Percentiles rank a stretch among this genome's conserved stretches.
Evolutionary conservation across 2,888 invertebrate genomes (phyloP).

Genomic region (Lapara coniferarum): DNA sequence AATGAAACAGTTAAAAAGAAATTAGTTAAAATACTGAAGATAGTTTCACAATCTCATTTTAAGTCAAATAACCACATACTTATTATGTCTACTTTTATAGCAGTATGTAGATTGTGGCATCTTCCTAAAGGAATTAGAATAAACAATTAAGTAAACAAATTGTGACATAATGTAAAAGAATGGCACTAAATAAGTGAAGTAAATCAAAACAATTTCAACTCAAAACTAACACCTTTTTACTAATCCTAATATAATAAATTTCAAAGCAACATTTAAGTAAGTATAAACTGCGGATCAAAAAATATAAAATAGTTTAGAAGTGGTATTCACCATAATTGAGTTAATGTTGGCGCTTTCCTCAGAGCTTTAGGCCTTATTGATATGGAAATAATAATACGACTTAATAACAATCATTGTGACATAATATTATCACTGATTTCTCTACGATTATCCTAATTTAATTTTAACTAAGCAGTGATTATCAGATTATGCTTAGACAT

Average conservation of each 20-base stretch:
- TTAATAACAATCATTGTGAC: conserved; percentile 25
- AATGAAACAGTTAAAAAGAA: conserved; percentile 1
- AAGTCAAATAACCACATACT: not conserved
- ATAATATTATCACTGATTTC: not conserved
- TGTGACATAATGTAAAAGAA: not conserved
- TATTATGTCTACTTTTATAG: not conserved
- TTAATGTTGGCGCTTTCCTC: conserved; percentile 41
- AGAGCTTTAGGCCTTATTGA: conserved; percentile 58
- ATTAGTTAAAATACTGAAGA: conserved; percentile 6
- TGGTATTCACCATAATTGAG: conserved; percentile 44
- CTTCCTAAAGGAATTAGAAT: too few relatives aligned
- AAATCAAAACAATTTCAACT: not conserved
- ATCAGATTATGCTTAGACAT: not conserved
- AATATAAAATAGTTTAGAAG: conserved; percentile 28
- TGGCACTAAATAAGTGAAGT: conserved; percentile 1
- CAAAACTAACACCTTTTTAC: not conserved
- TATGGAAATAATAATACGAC: conserved; percentile 46
- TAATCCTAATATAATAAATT: not conserved
- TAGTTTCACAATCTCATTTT: conserved; percentile 1
- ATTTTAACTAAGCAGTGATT: not conserved
- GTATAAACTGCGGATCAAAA: not conserved
- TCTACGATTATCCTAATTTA: conserved; percentile 1
- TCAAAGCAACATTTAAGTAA: not conserved
- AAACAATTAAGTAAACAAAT: not conserved
- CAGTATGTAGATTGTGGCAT: not conserved